Evolutionary conservation across 2,113 vertebrate species (phyloP).

Genomic region (Anhinga rufa): DNA sequence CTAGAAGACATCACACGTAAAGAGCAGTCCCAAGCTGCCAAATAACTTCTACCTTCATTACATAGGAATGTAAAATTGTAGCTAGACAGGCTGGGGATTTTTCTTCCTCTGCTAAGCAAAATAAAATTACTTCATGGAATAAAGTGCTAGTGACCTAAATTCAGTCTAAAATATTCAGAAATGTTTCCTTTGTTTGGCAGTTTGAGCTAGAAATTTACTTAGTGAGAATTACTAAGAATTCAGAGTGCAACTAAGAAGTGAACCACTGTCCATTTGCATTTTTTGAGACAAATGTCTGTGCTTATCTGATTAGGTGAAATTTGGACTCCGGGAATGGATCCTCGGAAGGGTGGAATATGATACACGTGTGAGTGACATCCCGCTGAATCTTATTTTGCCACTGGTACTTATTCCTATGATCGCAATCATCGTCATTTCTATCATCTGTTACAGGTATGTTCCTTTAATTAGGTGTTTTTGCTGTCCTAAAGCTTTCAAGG

Average conservation of each 20-base stretch:
- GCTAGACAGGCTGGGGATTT: not conserved
- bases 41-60: not conserved
- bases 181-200: not conserved
- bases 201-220: not conserved
- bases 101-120: not conserved
- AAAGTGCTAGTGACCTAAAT: slow-evolving; percentile 1
- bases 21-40: not conserved
- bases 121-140: not conserved
- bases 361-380: slow-evolving; percentile 76
- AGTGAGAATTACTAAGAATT: not conserved
- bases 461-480: not conserved
- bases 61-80: not conserved
- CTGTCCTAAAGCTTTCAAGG: not conserved
- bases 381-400: slow-evolving; percentile 88
- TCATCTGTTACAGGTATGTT: slow-evolving; percentile 93
- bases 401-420: slow-evolving; percentile 90
- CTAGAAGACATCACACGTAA: not conserved
- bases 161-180: not conserved
- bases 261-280: not conserved
- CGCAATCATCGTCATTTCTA: slow-evolving; percentile 80
- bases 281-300: not conserved
- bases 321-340: slow-evolving; percentile 85
- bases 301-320: slow-evolving; percentile 81
- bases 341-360: slow-evolving; percentile 88
- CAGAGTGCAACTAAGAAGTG: not conserved